Base-by-base conservation (phyloP, 2,797 vertebrate genomes). In the Acomys russatus region DNA sequence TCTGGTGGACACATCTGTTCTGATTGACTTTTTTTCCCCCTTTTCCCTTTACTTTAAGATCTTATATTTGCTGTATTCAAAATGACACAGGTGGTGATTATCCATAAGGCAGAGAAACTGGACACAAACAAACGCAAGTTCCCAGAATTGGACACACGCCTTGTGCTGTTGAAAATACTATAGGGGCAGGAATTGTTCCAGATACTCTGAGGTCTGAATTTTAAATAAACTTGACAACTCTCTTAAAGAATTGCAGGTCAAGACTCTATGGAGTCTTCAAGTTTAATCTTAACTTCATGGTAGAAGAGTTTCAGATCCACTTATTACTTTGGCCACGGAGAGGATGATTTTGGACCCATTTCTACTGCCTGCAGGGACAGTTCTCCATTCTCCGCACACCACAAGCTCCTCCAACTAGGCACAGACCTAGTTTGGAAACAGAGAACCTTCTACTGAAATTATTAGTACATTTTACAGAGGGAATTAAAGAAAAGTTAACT, bases 381-480 rank as follows among this genome's bases (percentile, higher is more conserved):
- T 23, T 20, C 56, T 49, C n/a, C 15, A 35, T 0, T 77, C 77
- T 1, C 22, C 78, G 9, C 9, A 7, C 9, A 6, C 18, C 35
- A 22, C 33, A 51, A 90, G 25, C 7, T 17, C 59, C n/a, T 90
- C 30, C 38, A 73, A 30, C 14, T 28, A n/a, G 12, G 49, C 18
- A 56, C 6, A 77, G 54, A 86, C 70, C 15, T 88, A 15, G 54
- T 87, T 79, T 84, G 79, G 12, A 61, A 70, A 80, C 20, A 49
- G 54, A 92, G 10, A 94, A 73, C 44, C 4, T 22, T 66, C 89
- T 77, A 70, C 66, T 73, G 6, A 73, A 92, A 97, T 90, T 20
- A 64, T 93, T 85, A 51, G 9, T 54, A 54, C 15, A 44, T n/a
- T 77, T 64, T 90, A 23, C 7, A 78, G 6, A 68, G 35, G 6